Conservation (phyloP, 2,888 invertebrate species). For the Diarsia rubi region DNA sequence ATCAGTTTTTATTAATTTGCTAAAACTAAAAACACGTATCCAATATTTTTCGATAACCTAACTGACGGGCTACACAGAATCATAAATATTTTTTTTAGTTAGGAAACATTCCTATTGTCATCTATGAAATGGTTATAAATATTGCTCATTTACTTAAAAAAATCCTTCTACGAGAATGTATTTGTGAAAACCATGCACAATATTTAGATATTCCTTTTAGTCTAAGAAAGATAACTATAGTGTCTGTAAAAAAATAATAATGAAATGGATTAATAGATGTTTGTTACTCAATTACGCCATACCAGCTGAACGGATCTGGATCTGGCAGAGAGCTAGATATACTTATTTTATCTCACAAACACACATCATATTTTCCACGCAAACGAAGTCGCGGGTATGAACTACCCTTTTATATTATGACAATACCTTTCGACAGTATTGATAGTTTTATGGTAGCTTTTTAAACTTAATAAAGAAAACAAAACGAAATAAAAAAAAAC, state of each 20-base stretch:
- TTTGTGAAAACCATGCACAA: background rate
- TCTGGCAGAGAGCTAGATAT: background rate
- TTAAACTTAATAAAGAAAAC: too few species aligned
- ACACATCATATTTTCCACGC: background rate
- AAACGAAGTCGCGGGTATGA: background rate
- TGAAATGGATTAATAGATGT: background rate
- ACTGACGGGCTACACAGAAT: too few species aligned
- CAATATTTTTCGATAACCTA: too few species aligned
- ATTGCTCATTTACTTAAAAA: background rate
- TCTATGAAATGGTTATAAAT: background rate
- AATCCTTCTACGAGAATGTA: background rate
- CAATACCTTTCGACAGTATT: background rate
- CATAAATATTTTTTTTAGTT: too few species aligned
- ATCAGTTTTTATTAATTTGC: too few species aligned
- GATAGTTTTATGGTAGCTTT: background rate
- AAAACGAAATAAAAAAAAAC: too few species aligned
- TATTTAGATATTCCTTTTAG: background rate
- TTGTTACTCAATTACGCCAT: background rate
- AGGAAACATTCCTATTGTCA: too few species aligned
- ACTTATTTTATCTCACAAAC: background rate
- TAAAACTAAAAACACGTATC: too few species aligned
- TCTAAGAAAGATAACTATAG: background rate
- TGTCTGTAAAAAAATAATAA: background rate
- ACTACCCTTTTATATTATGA: background rate
- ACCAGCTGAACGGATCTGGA: background rate